A percentile compares a stretch with the other conserved stretches of the same genome.
Conservation (phyloP, 2,113 vertebrate genomes). For the Puffinus mauretanicus region DNA sequence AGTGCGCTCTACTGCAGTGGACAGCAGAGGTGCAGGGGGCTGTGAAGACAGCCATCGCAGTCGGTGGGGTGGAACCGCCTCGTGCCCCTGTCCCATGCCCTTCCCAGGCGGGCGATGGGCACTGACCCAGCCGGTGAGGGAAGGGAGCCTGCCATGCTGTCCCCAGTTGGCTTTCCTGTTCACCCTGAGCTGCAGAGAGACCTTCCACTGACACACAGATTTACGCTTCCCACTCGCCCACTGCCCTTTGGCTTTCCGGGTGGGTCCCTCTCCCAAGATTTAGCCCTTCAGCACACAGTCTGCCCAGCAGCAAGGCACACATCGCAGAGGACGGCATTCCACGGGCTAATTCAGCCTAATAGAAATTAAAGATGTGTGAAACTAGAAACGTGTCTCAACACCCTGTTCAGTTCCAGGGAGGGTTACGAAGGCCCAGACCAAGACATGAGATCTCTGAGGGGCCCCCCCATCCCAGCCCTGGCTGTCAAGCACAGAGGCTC, state of each 20-base stretch:
- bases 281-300: background rate
- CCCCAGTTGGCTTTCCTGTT: background rate
- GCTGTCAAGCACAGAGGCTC: background rate
- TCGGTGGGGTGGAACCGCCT: background rate
- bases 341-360: background rate
- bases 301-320: background rate
- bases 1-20: background rate
- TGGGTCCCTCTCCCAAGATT: background rate
- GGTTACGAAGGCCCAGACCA: background rate
- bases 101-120: background rate
- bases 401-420: background rate
- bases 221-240: background rate
- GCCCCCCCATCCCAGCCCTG: background rate
- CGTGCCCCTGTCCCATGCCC: background rate
- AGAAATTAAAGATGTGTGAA: background rate
- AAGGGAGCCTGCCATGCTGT: too few species aligned
- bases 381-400: background rate
- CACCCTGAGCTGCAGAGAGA: background rate
- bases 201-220: background rate
- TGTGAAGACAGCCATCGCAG: background rate
- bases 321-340: background rate
- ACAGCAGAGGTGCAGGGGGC: background rate
- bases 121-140: too few species aligned
- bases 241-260: background rate
- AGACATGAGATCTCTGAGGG: background rate